Conservation (phyloP, 2,888 invertebrate genomes). For the Lithophane leautieri region DNA sequence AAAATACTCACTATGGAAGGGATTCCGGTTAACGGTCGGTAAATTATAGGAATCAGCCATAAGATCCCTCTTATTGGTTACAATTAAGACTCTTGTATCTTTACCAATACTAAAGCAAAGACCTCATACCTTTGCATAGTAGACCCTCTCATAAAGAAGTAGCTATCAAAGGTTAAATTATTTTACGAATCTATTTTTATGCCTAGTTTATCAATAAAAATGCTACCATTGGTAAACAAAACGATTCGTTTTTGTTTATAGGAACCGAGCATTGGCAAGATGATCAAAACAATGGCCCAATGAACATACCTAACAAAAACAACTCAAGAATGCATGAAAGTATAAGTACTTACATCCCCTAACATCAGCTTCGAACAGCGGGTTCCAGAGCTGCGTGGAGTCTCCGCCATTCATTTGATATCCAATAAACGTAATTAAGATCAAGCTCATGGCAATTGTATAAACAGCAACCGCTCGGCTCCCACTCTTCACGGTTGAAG, state of each 20-base stretch:
- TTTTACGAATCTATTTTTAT: too few species aligned
- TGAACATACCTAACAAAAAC: neutral
- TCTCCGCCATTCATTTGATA: constrained; percentile 97
- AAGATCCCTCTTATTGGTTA: too few species aligned
- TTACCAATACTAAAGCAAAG: too few species aligned
- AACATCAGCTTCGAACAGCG: constrained; percentile 96
- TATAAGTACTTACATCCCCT: constrained; percentile 91
- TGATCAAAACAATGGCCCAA: neutral
- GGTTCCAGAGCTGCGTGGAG: constrained; percentile 96
- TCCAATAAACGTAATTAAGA: constrained; percentile 93
- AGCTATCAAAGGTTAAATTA: too few species aligned
- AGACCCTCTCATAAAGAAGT: too few species aligned
- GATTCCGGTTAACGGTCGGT: too few species aligned
- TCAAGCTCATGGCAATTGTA: constrained; percentile 93
- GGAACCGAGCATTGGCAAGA: neutral
- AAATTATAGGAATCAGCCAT: too few species aligned
- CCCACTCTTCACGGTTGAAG: constrained; percentile 94
- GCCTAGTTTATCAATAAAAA: too few species aligned
- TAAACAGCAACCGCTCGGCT: constrained; percentile 95
- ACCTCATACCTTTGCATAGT: too few species aligned
- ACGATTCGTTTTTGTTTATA: too few species aligned
- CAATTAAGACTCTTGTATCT: too few species aligned
- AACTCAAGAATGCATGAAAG: neutral
- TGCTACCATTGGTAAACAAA: too few species aligned
- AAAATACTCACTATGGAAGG: neutral